Evolutionary conservation across 1,140 invertebrate genomes (phyloP), one percentile per base, ranked within the genome.

Genomic region (Rhagoletis pomonella): DNA sequence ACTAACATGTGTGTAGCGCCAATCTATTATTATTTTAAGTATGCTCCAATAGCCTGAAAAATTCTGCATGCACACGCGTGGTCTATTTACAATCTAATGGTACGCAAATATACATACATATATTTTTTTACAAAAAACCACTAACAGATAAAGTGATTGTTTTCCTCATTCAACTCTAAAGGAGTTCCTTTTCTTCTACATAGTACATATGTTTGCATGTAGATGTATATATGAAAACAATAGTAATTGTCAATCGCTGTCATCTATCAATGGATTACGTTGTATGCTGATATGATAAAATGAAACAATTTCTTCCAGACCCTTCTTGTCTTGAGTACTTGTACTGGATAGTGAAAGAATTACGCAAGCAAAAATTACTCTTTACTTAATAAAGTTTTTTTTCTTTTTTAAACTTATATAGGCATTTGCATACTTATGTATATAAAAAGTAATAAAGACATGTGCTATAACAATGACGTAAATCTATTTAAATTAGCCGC

Each of bases 401-500:
- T 55, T 5, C 2, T 44, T 4, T 5, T 47, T 6, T 4, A n/a
- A 3, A 73, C 2, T n/a, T 50, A 73, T 17, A 3, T 73, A 73
- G 3, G 44, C 47, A 73, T 2, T 14, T 81, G 47, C 47, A 50
- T 50, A 10, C 3, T 44, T 73, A 14, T 44, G 19, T 64, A 19
- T 1, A 77, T 19, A n/a, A 0, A 77, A 17, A 44, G 4, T 1
- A 29, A 42, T 47, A 44, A 47, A 77, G 2, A 77, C 44, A 47
- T 50, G 50, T 81, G 42, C 47, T 47, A 42, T 81, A 47, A 55
- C 14, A 81, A 55, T 81, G 73, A 81, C 73, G 73, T 47, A 81
- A 55, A 81, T 81, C 17, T 19, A 29, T 81, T 81, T 81, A 50
- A 81, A 81, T 81, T 81, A 81, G 47, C 12, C 17, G 17, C 47